Conservation (phyloP, 2,888 invertebrate species). For the Philhelius pedissequus region DNA sequence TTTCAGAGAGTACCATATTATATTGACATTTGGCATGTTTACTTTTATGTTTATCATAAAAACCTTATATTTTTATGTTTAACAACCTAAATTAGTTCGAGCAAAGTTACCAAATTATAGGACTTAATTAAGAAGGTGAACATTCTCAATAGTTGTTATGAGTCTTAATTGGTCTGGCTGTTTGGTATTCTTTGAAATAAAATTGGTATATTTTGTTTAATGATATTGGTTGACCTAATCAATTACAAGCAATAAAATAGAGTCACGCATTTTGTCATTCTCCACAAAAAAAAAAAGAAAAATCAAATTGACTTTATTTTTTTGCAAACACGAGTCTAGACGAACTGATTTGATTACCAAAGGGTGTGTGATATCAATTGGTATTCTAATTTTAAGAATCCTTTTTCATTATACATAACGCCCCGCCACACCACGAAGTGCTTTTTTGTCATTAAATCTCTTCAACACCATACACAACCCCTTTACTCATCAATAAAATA, state of each 20-base stretch:
- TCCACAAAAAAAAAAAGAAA: not conserved
- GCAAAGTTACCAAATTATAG: no score
- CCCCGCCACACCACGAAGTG: not conserved
- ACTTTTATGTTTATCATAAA: no score
- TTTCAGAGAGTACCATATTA: no score
- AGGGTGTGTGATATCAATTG: not conserved
- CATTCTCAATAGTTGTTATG: not conserved
- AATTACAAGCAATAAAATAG: not conserved
- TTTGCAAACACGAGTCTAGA: not conserved
- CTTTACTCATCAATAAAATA: no score
- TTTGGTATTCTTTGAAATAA: not conserved
- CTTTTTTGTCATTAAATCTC: not conserved
- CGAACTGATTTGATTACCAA: conserved; percentile 3
- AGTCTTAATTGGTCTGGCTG: not conserved
- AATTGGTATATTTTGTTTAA: not conserved
- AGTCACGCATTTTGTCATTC: not conserved
- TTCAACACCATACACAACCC: not conserved
- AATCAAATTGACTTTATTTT: not conserved
- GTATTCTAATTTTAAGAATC: not conserved
- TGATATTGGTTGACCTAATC: not conserved
- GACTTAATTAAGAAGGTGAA: no score
- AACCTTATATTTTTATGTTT: no score
- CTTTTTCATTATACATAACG: not conserved
- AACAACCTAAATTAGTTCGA: no score
- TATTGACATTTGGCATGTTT: no score